These are phyloP conservation scores for Zoanthus sociatus DNA, from an alignment of 92 coral and sea anemone species.

Conservation along the genomic window DNA sequence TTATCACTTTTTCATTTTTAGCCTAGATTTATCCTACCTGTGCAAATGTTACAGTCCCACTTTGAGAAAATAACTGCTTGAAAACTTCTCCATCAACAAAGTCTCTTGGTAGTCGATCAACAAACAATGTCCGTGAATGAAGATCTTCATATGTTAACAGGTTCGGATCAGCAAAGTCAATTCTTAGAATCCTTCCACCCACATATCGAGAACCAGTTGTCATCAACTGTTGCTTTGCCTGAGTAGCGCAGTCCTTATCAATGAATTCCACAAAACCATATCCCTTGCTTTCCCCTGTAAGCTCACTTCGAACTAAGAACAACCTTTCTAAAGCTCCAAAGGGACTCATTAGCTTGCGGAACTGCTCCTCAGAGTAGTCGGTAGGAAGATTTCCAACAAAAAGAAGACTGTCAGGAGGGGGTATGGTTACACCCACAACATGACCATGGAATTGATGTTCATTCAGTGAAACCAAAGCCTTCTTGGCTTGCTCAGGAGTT, in stretches of 20 bases:
- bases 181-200: slow-evolving; percentile 83
- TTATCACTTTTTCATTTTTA: no score
- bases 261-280: slow-evolving; percentile 93
- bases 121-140: slow-evolving; percentile 91
- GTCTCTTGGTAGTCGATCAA: slow-evolving; percentile 86
- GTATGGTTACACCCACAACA: slow-evolving; percentile 69
- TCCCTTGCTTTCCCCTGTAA: slow-evolving; percentile 92
- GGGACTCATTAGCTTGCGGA: slow-evolving; percentile 82
- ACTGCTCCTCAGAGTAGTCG: slow-evolving; percentile 85
- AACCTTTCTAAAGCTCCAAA: slow-evolving; percentile 86
- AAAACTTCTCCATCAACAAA: slow-evolving; percentile 83
- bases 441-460: slow-evolving; percentile 70
- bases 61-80: slow-evolving; percentile 71
- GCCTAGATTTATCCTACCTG: slow-evolving; percentile 60
- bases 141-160: slow-evolving; percentile 74
- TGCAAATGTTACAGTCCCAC: slow-evolving; percentile 90
- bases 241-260: slow-evolving; percentile 72
- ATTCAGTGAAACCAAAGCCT: slow-evolving; percentile 65
- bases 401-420: slow-evolving; percentile 81
- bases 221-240: slow-evolving; percentile 78
- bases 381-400: slow-evolving; percentile 94
- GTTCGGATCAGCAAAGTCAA: slow-evolving; percentile 86
- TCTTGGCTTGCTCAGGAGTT: slow-evolving; percentile 67
- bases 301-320: slow-evolving; percentile 81
- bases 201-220: slow-evolving; percentile 83